Percentiles rank a stretch among this genome's conserved stretches.
Conservation (phyloP, 2,113 vertebrate species). For the Barnardius zonarius region DNA sequence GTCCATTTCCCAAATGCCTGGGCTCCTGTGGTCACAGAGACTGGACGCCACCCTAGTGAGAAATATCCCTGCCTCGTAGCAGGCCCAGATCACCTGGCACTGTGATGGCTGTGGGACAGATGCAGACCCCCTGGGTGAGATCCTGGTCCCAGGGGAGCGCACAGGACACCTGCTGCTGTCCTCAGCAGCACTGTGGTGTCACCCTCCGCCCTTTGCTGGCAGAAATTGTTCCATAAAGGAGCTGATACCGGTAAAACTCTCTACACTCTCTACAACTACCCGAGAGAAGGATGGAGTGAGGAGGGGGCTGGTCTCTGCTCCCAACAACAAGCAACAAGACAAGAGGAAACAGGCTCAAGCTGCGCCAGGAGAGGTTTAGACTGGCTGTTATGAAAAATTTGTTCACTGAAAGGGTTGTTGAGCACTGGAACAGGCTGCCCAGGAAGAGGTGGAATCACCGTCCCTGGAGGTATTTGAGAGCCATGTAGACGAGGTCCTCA, state of each 20-base stretch:
- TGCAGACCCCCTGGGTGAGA: background rate
- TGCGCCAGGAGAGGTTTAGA: background rate
- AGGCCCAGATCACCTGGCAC: background rate
- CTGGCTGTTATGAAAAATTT: background rate
- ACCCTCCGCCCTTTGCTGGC: background rate
- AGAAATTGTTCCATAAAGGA: fast-evolving
- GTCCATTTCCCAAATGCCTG: background rate
- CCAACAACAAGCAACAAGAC: background rate
- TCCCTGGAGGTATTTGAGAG: background rate
- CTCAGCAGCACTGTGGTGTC: background rate
- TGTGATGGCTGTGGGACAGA: background rate
- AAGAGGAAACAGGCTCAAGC: background rate
- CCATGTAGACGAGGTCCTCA: background rate
- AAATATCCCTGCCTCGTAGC: background rate
- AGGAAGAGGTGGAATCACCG: background rate
- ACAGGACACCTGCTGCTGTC: background rate
- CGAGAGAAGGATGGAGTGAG: background rate
- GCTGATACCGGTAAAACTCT: background rate
- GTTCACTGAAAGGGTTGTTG: background rate
- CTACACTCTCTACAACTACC: background rate
- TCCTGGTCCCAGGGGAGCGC: background rate
- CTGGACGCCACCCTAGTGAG: background rate
- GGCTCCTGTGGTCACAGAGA: background rate
- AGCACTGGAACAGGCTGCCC: background rate
- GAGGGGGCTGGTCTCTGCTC: background rate